phyloP scores from a whole-genome alignment of 2,113 vertebrate species.

The Microcebus tavaratra region DNA sequence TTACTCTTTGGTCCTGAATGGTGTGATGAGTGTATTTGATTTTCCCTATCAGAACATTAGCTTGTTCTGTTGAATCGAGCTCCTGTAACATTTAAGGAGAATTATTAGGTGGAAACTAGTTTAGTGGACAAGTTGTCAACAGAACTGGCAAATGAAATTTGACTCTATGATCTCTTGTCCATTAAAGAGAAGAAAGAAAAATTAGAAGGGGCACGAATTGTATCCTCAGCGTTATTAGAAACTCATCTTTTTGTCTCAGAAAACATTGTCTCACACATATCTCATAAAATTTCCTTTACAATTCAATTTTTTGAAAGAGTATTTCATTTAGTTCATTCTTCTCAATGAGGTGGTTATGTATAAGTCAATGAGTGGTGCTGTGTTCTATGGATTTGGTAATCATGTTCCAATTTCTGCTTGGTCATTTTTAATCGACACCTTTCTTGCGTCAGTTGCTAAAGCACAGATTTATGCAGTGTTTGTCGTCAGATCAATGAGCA shows the following conservation, averaged over 20 bases:
- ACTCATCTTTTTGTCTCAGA: background rate
- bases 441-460: slow-evolving; percentile 33
- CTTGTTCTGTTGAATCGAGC: background rate
- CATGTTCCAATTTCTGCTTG: slow-evolving; percentile 58
- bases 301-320: background rate
- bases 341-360: background rate
- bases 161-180: background rate
- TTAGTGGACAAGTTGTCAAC: background rate
- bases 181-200: slow-evolving; percentile 33
- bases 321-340: slow-evolving; percentile 48
- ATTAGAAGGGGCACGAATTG: background rate
- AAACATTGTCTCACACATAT: background rate
- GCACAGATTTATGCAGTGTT: slow-evolving; percentile 75
- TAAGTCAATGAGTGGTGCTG: slow-evolving; percentile 44
- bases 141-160: background rate
- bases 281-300: background rate
- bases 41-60: background rate
- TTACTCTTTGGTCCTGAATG: background rate
- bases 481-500: slow-evolving; percentile 73
- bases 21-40: background rate
- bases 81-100: background rate
- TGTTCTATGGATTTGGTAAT: slow-evolving; percentile 64
- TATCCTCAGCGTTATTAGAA: background rate
- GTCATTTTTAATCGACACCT: slow-evolving; percentile 72
- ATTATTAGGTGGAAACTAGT: background rate